These are phyloP conservation scores for Gephyroberyx darwinii DNA, from an alignment of 2,797 vertebrate species.

Conservation along the genomic window DNA sequence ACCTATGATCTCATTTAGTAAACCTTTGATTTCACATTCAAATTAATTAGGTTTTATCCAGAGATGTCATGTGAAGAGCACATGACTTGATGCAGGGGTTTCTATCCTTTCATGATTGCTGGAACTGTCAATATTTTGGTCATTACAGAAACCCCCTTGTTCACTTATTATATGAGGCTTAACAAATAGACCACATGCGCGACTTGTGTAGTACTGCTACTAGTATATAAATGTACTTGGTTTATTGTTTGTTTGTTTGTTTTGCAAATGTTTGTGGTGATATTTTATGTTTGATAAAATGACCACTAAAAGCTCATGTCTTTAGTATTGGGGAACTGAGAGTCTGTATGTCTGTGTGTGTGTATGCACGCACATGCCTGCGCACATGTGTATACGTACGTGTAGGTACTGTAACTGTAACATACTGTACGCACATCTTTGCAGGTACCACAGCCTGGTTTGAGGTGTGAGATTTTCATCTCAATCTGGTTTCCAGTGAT, in stretches of 20 bases:
- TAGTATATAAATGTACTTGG: neutral
- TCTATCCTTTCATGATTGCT: conserved; percentile 29
- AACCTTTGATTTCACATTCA: conserved; percentile 54
- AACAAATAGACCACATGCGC: too few relatives aligned
- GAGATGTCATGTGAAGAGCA: conserved; percentile 50
- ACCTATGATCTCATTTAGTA: conserved; percentile 59
- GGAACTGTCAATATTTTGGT: conserved; percentile 43
- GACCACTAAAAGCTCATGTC: conserved; percentile 13
- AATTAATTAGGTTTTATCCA: conserved; percentile 61
- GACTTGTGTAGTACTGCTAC: too few relatives aligned
- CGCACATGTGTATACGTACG: neutral
- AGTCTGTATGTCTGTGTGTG: conserved; percentile 18
- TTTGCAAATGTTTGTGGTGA: neutral
- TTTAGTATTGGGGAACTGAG: conserved; percentile 50
- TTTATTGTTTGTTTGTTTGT: neutral
- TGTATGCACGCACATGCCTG: neutral
- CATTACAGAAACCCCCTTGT: neutral
- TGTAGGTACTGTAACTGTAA: neutral
- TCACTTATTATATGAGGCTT: neutral
- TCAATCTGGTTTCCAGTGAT: neutral
- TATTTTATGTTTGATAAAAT: conserved; percentile 21
- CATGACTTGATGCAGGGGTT: conserved; percentile 42
- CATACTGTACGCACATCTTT: neutral
- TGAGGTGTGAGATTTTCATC: neutral
- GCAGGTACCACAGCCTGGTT: neutral